Percentiles rank a stretch among this genome's conserved stretches.
phyloP scores from a whole-genome alignment of 2,113 vertebrate species.

The Candoia aspera region DNA sequence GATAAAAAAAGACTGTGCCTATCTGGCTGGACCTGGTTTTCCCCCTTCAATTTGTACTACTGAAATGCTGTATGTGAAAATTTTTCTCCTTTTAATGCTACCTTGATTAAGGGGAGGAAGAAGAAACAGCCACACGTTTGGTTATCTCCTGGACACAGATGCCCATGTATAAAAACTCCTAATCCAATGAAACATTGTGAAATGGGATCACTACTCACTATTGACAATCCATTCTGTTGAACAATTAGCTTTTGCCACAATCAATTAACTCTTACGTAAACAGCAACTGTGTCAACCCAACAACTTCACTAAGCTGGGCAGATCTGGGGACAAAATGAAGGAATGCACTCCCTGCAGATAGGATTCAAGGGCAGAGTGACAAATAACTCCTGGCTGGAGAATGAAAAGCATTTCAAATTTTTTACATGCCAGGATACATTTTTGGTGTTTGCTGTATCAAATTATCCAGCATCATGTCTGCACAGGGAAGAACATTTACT shows the following conservation, averaged over 20 bases:
- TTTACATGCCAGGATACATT: background rate
- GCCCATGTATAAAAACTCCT: background rate
- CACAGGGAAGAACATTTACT: background rate
- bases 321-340: background rate
- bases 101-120: background rate
- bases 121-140: too few relatives aligned
- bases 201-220: background rate
- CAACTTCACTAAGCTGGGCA: background rate
- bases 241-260: constrained; percentile 31
- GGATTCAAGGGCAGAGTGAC: background rate
- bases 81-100: background rate
- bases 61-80: background rate
- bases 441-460: background rate
- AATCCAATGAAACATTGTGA: background rate
- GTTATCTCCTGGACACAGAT: background rate
- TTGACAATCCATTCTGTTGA: constrained; percentile 17
- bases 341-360: background rate
- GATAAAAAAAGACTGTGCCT: background rate
- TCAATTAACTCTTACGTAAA: constrained; percentile 28
- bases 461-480: background rate
- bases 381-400: background rate
- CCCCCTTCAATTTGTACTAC: background rate
- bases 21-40: background rate
- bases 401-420: background rate
- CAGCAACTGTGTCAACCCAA: background rate